A percentile compares a stretch with the other conserved stretches of the same genome.
Conservation (phyloP, 2,113 vertebrate genomes). For the Albula glossodonta region DNA sequence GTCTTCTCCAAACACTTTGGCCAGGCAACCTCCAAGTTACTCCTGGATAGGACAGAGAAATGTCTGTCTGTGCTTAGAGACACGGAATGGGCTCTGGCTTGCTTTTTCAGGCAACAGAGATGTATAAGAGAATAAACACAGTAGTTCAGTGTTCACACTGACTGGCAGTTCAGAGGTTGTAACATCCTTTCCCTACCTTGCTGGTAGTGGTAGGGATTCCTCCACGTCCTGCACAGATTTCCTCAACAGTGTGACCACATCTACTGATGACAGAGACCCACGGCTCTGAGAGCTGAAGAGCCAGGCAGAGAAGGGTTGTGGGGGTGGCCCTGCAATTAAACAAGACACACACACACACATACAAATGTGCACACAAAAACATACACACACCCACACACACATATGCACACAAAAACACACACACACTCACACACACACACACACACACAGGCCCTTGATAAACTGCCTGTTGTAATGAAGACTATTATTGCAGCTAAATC, state of each 20-base stretch:
- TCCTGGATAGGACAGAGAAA: conserved; percentile 35
- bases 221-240: conserved; percentile 42
- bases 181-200: conserved; percentile 38
- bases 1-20: conserved; percentile 36
- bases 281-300: conserved; percentile 48
- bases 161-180: background rate
- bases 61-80: background rate
- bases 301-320: conserved; percentile 51
- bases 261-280: conserved; percentile 35
- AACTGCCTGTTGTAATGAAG: background rate
- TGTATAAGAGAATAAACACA: background rate
- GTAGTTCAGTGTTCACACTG: background rate
- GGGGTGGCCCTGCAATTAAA: conserved; percentile 27
- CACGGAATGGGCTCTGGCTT: background rate
- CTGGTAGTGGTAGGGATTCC: conserved; percentile 25
- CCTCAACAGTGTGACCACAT: conserved; percentile 46
- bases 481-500: background rate
- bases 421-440: background rate
- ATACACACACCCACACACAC: background rate
- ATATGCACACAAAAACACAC: background rate
- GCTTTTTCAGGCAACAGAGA: background rate
- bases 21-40: conserved; percentile 39
- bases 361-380: background rate
- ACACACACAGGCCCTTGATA: background rate
- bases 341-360: conserved; percentile 2